These are phyloP conservation scores for Ibidorhyncha struthersii DNA, from an alignment of 2,113 vertebrate species.

Conservation along the genomic window DNA sequence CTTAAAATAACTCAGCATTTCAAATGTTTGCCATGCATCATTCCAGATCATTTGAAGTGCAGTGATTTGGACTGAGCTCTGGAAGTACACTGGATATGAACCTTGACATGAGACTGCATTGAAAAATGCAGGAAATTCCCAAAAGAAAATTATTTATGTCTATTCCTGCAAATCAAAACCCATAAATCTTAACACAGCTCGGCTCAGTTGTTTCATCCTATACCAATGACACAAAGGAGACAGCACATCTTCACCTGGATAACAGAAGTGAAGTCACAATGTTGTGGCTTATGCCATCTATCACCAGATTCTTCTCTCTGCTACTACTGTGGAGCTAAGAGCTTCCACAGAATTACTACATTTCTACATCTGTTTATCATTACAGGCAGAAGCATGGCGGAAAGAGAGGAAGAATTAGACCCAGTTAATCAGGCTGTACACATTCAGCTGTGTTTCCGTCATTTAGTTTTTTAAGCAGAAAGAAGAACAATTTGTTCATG, in stretches of 20 bases:
- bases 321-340: neutral
- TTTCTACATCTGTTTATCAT: neutral
- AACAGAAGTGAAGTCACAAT: neutral
- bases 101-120: neutral
- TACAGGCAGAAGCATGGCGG: neutral
- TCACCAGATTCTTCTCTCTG: neutral
- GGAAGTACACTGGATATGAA: neutral
- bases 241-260: neutral
- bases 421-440: neutral
- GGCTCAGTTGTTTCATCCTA: neutral
- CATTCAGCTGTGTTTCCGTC: neutral
- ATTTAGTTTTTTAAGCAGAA: neutral
- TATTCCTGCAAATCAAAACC: neutral
- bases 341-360: neutral
- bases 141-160: neutral
- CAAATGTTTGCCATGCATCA: neutral
- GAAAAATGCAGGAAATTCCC: neutral
- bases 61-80: neutral
- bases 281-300: neutral
- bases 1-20: constrained; percentile 13
- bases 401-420: neutral
- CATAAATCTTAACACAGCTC: neutral
- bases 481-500: neutral
- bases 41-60: neutral
- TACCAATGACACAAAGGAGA: neutral